Evolutionary conservation across 2,113 vertebrate species (phyloP).

Genomic region (Sorex araneus): DNA sequence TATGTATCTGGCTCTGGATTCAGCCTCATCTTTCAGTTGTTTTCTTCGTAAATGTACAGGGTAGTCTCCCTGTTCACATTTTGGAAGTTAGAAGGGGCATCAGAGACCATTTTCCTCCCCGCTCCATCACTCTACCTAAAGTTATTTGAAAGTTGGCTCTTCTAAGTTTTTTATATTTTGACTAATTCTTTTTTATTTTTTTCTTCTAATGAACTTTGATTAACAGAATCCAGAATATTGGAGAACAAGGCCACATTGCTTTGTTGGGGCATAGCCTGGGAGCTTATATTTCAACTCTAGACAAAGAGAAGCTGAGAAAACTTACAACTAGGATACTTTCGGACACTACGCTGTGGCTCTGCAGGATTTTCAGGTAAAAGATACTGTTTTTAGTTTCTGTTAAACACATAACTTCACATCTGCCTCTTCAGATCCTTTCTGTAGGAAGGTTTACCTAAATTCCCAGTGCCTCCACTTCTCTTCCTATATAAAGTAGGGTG

Average conservation of each 20-base stretch:
- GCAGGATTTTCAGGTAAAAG: conserved; percentile 96
- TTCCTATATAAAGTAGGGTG: background rate
- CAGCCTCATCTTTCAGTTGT: conserved; percentile 41
- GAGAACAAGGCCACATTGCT: conserved; percentile 97
- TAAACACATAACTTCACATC: background rate
- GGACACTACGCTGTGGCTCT: conserved; percentile 97
- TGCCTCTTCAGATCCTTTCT: background rate
- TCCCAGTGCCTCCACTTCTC: conserved; percentile 1
- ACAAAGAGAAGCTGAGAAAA: conserved; percentile 94
- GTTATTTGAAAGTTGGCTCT: conserved; percentile 43
- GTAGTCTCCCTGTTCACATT: conserved; percentile 34
- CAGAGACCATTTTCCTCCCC: background rate
- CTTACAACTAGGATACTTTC: conserved; percentile 97
- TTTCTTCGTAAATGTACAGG: conserved; percentile 40
- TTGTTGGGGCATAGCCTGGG: conserved; percentile 97
- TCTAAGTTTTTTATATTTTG: conserved; percentile 49
- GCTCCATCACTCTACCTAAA: background rate
- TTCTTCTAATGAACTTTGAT: conserved; percentile 77
- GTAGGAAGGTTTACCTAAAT: background rate
- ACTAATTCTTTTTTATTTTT: conserved; percentile 53
- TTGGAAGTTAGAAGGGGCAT: background rate
- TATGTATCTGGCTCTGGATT: conserved; percentile 10
- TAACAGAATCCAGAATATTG: conserved; percentile 93
- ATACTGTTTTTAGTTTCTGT: background rate
- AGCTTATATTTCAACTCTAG: conserved; percentile 96